Evolutionary conservation across 2,888 invertebrate genomes (phyloP).

Genomic region (Stenodema calcarata): DNA sequence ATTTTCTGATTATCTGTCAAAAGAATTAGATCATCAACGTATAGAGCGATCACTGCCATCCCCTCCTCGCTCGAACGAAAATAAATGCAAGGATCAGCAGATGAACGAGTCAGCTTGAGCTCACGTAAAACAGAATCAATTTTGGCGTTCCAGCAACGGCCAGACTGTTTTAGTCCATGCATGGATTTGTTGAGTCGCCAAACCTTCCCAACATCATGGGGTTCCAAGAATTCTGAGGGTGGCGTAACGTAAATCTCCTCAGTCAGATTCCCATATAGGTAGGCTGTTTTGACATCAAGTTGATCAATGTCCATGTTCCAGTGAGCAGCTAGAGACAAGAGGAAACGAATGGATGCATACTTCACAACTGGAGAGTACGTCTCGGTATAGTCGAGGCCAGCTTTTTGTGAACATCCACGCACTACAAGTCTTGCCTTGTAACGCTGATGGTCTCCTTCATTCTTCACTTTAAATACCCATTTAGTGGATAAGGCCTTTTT

Average conservation of each 20-base stretch:
- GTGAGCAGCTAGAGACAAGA: slow-evolving; percentile 55
- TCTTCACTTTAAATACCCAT: slow-evolving; percentile 36
- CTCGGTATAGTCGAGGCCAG: slow-evolving; percentile 52
- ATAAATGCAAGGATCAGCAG: not conserved
- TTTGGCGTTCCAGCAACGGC: not conserved
- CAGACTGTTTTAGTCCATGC: not conserved
- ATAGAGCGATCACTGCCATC: not conserved
- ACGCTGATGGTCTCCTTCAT: slow-evolving; percentile 20
- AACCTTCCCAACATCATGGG: not conserved
- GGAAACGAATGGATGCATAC: slow-evolving; percentile 55
- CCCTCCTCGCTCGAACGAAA: no score
- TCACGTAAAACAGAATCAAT: not conserved
- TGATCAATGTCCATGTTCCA: slow-evolving; percentile 41
- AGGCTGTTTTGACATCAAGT: not conserved
- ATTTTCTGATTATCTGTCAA: not conserved
- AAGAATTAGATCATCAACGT: not conserved
- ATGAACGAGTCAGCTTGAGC: not conserved
- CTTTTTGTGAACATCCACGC: slow-evolving; percentile 57
- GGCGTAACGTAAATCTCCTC: slow-evolving; percentile 51
- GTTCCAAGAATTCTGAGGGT: slow-evolving; percentile 19
- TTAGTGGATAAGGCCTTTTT: not conserved
- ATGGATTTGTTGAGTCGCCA: not conserved
- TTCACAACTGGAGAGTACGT: not conserved
- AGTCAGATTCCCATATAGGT: slow-evolving; percentile 32
- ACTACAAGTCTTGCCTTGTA: slow-evolving; percentile 58